Conservation (phyloP, 2,797 vertebrate genomes). For the Crax fasciolata region DNA sequence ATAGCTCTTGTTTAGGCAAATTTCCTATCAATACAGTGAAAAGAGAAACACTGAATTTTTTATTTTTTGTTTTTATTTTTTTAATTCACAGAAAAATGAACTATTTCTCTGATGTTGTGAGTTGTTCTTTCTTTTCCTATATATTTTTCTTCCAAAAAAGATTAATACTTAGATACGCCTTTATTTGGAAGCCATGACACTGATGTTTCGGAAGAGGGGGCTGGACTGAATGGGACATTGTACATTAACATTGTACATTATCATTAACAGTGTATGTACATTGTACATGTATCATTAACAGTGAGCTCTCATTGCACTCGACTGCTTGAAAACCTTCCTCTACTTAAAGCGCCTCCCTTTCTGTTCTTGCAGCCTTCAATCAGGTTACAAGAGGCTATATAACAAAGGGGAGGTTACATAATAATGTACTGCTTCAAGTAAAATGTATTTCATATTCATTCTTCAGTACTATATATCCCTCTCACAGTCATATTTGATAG, state of each 20-base stretch:
- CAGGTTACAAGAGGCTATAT: background rate
- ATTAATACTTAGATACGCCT: background rate
- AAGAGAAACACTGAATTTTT: background rate
- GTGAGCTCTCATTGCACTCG: background rate
- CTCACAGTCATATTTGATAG: slow-evolving; percentile 45
- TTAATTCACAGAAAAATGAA: background rate
- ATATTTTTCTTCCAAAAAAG: background rate
- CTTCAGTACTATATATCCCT: background rate
- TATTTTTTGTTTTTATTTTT: background rate
- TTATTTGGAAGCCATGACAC: background rate
- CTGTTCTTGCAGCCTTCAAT: background rate
- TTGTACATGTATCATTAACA: too few relatives aligned
- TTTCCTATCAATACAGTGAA: background rate
- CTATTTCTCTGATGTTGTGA: background rate
- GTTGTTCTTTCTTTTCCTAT: background rate
- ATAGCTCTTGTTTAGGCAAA: background rate
- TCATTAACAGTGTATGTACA: too few relatives aligned
- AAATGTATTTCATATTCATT: slow-evolving; percentile 52
- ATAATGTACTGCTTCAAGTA: background rate
- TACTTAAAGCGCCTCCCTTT: background rate
- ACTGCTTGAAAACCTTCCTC: slow-evolving; percentile 7
- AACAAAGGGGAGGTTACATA: slow-evolving; percentile 33
- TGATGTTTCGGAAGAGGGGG: background rate
- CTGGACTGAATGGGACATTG: background rate
- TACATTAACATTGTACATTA: too few relatives aligned